Evolutionary conservation across 2,113 vertebrate species (phyloP), one percentile per base, ranked within the genome.

Genomic region (Monopterus albus): DNA sequence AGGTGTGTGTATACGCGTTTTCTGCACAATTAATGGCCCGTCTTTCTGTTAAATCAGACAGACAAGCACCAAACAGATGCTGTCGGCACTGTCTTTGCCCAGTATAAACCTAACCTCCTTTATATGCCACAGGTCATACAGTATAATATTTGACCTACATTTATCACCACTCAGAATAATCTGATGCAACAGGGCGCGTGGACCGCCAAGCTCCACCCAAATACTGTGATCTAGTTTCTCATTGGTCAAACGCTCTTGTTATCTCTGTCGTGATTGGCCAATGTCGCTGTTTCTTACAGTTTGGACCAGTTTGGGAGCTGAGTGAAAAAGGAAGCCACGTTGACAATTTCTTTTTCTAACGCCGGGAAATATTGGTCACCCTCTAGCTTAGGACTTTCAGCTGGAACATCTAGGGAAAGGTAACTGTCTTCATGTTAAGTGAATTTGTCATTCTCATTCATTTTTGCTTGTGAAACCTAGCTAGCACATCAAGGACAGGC

Each of bases 241-340:
- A 90, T 91, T 91, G 87, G 88, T 12, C 43, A 35, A 0, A 3
- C 1, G 0, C 1, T 23, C 7, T 0, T 1, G 1, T 0, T 2
- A 0, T 23, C 63, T 60, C 39, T 38, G 20, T n/a, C 1, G 1
- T 81, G 67, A 91, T 90, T 92, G 89, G 91, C 8, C 12, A 7
- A 2, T 0, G 1, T 7, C 2, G 7, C 11, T 51, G 68, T 70
- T 57, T 0, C 5, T 78, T 2, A 52, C 12, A 6, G n/a, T n/a
- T 1, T 4, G 12, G 5, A 4, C 55, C 47, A 7, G 31, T 17
- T 40, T 26, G 11, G 40, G 53, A 25, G 35, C 15, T 38, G 36
- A 43, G 38, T 26, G 11, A 50, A n/a, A 63, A 43, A n/a, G 73
- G 70, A 78, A 92, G 91, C 89, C 91, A 92, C 89, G 91, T 92